Percentiles rank a stretch among this genome's conserved stretches.
Conservation (phyloP, 2,888 invertebrate species). For the Bombylius discolor region DNA sequence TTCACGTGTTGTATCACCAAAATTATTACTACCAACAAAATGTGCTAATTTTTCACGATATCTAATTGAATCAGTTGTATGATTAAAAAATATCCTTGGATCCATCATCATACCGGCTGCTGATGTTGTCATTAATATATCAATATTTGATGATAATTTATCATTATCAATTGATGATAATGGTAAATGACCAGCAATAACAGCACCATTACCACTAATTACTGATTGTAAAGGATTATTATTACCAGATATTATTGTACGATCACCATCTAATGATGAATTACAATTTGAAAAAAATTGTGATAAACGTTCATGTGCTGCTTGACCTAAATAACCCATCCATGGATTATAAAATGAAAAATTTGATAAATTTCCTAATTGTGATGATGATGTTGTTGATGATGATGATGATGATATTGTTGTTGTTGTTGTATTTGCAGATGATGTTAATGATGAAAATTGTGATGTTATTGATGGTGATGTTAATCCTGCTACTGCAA, state of each 20-base stretch:
- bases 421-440: slow-evolving; percentile 16
- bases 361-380: slow-evolving; percentile 22
- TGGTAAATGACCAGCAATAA: neutral
- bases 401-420: slow-evolving; percentile 6
- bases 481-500: neutral
- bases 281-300: slow-evolving; percentile 23
- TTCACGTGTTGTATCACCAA: slow-evolving; percentile 16
- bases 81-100: slow-evolving; percentile 17
- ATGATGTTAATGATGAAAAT: neutral
- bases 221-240: slow-evolving; percentile 1
- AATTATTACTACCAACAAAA: slow-evolving; percentile 11
- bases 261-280: neutral
- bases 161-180: neutral
- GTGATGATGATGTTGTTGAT: slow-evolving; percentile 17
- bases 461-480: neutral
- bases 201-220: neutral
- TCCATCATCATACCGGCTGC: slow-evolving; percentile 10
- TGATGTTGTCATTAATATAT: neutral
- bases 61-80: neutral
- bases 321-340: slow-evolving; percentile 35
- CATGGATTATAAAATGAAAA: slow-evolving; percentile 36
- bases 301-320: slow-evolving; percentile 29
- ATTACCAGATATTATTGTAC: neutral
- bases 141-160: neutral
- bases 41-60: slow-evolving; percentile 13